phyloP scores from a whole-genome alignment of 2,888 invertebrate species.

The Teinopalpus imperialis region DNA sequence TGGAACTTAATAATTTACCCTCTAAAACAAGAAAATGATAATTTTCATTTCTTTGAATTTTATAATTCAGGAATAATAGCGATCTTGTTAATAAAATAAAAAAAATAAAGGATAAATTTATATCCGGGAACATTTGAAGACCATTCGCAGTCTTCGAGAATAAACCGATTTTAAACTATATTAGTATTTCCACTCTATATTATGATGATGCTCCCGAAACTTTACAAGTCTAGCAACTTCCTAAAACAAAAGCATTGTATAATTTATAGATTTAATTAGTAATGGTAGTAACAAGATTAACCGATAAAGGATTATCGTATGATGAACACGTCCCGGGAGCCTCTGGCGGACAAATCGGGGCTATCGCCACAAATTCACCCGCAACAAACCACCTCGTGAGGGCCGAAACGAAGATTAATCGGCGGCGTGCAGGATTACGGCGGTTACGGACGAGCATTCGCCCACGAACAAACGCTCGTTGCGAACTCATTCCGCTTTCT shows the following conservation, averaged over 20 bases:
- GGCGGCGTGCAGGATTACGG: conserved; percentile 63
- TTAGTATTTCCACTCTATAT: conserved; percentile 1
- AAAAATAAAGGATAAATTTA: too few relatives aligned
- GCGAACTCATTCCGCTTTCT: conserved; percentile 15
- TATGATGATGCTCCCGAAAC: background rate
- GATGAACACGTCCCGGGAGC: conserved; percentile 64
- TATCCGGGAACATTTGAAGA: too few relatives aligned
- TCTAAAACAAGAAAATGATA: too few relatives aligned
- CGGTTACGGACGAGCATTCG: conserved; percentile 52
- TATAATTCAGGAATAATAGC: too few relatives aligned
- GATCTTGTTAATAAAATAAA: too few relatives aligned
- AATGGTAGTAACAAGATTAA: conserved; percentile 48
- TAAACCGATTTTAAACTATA: too few relatives aligned
- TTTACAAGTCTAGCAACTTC: conserved; percentile 10
- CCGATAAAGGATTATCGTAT: conserved; percentile 70
- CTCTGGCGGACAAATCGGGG: conserved; percentile 65
- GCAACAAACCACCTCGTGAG: conserved; percentile 72
- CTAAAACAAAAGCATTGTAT: conserved; percentile 17
- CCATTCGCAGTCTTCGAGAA: too few relatives aligned
- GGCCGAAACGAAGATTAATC: conserved; percentile 65
- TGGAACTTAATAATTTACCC: too few relatives aligned
- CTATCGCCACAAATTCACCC: conserved; percentile 72
- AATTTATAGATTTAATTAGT: conserved; percentile 22
- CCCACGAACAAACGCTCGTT: conserved; percentile 33
- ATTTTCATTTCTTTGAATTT: too few relatives aligned